Evolutionary conservation across 2,113 vertebrate species (phyloP), one percentile per base, ranked within the genome.

Genomic region (Panurus biarmicus): DNA sequence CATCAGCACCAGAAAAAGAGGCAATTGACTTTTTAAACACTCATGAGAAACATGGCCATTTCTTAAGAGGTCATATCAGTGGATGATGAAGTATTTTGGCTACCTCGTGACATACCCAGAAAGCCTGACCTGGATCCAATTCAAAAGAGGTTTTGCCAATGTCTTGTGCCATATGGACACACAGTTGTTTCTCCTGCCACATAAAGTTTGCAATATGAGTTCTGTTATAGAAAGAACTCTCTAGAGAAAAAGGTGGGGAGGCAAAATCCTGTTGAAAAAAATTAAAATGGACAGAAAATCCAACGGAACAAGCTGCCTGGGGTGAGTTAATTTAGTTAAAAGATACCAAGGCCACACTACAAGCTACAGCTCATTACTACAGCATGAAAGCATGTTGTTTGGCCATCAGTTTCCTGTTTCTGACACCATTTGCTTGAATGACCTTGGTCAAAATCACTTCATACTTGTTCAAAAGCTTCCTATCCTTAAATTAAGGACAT

Each of bases 301-400:
- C 16, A 69, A 21, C 1, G 0, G 69, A 94, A 85, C n/a, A 69
- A 87, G 18, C 28, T 79, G 62, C 9, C 42, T 35, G 17, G 77
- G 33, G 40, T 71, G 44, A 78, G 31, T 19, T 81, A 50, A 74
- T 85, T 85, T 60, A 74, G 35, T 67, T 93, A 76, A 73, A 82
- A 80, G 47, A 42, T 54, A 69, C 31, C 25, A 65, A 94, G 54
- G 42, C 29, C 62, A 62, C 4, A 1, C 26, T 58, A 12, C 31
- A 82, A 74, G 48, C 58, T 78, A 31, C 23, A 67, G 54, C 53
- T 85, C 38, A n/a, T 58, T 78, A 67, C 62, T 44, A 53, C 33
- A 73, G 60, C n/a, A 75, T 44, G 51, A 85, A 80, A 67, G 33
- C 13, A 44, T 1, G 2, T 48, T 38, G 16, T 22, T 76, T 61